Evolutionary conservation across 2,888 invertebrate genomes (phyloP).

Genomic region (Hofmannophila pseudospretella): DNA sequence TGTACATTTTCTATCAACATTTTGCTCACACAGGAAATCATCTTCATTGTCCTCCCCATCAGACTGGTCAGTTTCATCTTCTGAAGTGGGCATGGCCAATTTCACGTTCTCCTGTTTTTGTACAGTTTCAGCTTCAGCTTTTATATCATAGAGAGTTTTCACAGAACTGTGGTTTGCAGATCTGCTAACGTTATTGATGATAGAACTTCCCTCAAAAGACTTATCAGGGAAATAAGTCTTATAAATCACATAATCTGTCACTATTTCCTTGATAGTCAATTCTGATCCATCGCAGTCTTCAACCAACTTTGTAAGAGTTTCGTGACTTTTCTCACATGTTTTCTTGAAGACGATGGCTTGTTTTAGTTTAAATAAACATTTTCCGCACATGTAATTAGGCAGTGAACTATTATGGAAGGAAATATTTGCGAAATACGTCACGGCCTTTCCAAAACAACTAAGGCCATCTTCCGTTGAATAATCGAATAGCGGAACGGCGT

Average conservation of each 20-base stretch:
- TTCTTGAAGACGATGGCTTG: conserved; percentile 54
- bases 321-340: conserved; percentile 48
- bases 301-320: conserved; percentile 28
- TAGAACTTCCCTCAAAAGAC: background rate
- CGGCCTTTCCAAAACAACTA: conserved; percentile 47
- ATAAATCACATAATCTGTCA: conserved; percentile 40
- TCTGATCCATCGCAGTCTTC: conserved; percentile 13
- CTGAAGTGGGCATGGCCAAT: too few relatives aligned
- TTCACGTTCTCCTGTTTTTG: too few relatives aligned
- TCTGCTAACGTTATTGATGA: too few relatives aligned
- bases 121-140: too few relatives aligned
- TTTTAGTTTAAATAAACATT: conserved; percentile 47
- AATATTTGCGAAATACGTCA: conserved; percentile 42
- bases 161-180: too few relatives aligned
- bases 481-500: conserved; percentile 48
- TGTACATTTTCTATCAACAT: background rate
- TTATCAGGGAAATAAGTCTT: conserved; percentile 21
- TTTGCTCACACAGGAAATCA: too few relatives aligned
- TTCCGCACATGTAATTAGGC: conserved; percentile 48
- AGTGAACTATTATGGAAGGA: conserved; percentile 38
- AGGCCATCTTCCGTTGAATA: conserved; percentile 33
- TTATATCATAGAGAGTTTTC: background rate
- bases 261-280: conserved; percentile 25
- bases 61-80: background rate
- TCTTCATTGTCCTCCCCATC: too few relatives aligned